These are phyloP conservation scores for Triplophysa dalaica DNA, from an alignment of 2,113 vertebrate genomes.

Conservation along the genomic window DNA sequence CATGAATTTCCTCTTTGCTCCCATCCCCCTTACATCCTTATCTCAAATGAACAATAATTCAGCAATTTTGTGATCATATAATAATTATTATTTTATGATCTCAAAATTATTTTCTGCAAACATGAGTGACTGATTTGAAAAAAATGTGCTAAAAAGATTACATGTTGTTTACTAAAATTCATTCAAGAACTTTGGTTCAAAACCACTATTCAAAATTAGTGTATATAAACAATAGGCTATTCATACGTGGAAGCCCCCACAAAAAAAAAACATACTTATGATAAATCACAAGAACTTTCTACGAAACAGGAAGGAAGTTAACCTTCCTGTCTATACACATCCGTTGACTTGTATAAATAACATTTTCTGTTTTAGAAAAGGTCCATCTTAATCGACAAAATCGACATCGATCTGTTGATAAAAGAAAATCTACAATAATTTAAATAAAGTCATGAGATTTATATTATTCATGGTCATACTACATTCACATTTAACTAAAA, in stretches of 20 bases:
- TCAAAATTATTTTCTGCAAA: neutral
- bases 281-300: neutral
- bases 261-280: too few relatives aligned
- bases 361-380: neutral
- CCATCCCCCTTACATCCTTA: neutral
- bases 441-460: neutral
- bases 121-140: too few relatives aligned
- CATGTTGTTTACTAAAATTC: too few relatives aligned
- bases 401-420: neutral
- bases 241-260: too few relatives aligned
- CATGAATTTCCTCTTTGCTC: slow-evolving; percentile 33
- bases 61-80: too few relatives aligned
- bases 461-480: neutral
- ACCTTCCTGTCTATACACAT: neutral
- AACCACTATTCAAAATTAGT: too few relatives aligned
- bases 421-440: neutral
- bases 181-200: too few relatives aligned
- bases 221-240: too few relatives aligned
- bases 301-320: slow-evolving; percentile 10
- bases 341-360: neutral
- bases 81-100: neutral
- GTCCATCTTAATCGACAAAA: neutral
- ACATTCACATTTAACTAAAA: neutral
- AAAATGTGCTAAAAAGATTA: too few relatives aligned
- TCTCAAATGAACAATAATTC: slow-evolving; percentile 3